Base-by-base conservation (phyloP, 2,888 invertebrate genomes). In the Dorcus hopei region DNA sequence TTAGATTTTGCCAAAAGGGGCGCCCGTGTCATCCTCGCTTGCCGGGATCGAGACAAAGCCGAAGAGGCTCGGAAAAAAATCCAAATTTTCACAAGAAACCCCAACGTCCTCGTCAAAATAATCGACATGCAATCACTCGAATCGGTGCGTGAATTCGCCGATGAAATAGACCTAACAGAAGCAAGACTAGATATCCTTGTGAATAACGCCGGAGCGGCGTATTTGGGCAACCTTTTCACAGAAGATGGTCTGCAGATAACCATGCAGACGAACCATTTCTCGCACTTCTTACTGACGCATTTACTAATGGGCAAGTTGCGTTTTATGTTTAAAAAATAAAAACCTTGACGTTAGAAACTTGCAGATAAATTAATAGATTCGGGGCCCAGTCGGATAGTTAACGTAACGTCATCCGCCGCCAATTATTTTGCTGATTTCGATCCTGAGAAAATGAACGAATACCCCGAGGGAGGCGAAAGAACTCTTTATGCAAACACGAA, bases 221-320 rank as follows among this genome's bases (percentile, higher is more conserved):
- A 81, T 1, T 70, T 79, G 16, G 76, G 77, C 0, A 74, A 79
- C 42, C 73, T 74, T 23, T 72, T 73, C 38, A 86, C 87, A 0
- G 79, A 80, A 56, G 87, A 89, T 64, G 87, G 87, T 0, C 79
- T 89, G 41, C 82, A 88, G 43, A 73, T 80, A 19, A 84, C 82
- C 50, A 83, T 87, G 9, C 59, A 59, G 52, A 53, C 53, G 9
- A 59, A 59, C 41, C 50, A 59, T 23, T 23, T 59, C n/a, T 57
- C 59, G 9, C 9, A 9, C 3, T 59, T 90, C 70, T 74, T 91
- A 19, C 75, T 91, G 52, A 89, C 89, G 0, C 78, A 86, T 61
- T 80, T 91, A 0, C 73, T 91, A 0, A 70, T 83, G 1, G 83
- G 85, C 62, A 63, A 78, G 65, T 49, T 9, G 23, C 9, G 7